phyloP scores from a whole-genome alignment of 2,113 vertebrate genomes.

The Hyla sarda region DNA sequence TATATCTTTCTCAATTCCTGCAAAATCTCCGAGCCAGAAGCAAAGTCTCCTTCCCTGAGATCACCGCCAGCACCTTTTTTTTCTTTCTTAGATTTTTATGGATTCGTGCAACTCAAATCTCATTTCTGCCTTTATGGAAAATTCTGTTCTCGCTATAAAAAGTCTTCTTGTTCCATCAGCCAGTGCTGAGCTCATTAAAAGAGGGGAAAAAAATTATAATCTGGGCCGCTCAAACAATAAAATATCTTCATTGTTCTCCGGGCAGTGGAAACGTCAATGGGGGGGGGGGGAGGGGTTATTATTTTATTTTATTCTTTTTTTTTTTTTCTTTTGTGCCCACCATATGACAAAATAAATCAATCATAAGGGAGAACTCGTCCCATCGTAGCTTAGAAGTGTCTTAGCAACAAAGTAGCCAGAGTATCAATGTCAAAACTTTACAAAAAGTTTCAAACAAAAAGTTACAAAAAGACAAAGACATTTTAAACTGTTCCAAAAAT shows the following conservation, averaged over 20 bases:
- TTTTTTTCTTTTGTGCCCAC: neutral
- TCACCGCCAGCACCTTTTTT: constrained; percentile 38
- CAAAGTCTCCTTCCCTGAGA: neutral
- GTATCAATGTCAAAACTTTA: neutral
- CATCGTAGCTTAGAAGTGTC: neutral
- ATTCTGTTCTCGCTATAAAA: constrained; percentile 44
- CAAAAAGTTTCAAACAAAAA: neutral
- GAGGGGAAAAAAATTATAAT: neutral
- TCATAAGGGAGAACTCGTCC: neutral
- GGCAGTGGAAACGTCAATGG: constrained; percentile 9
- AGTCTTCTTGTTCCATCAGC: constrained; percentile 55
- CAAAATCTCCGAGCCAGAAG: constrained; percentile 21
- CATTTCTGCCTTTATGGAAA: constrained; percentile 53
- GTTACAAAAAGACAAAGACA: no score
- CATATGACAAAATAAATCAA: neutral
- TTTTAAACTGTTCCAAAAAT: no score
- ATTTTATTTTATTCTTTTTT: neutral
- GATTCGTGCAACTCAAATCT: constrained; percentile 10
- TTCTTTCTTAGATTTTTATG: constrained; percentile 51
- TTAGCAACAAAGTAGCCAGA: neutral
- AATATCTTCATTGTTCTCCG: constrained; percentile 52
- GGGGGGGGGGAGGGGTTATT: neutral
- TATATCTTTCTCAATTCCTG: neutral
- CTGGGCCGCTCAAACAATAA: constrained; percentile 50
- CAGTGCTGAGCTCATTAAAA: constrained; percentile 58